phyloP scores from a whole-genome alignment of 2,797 vertebrate genomes.

The Sternotherus odoratus region DNA sequence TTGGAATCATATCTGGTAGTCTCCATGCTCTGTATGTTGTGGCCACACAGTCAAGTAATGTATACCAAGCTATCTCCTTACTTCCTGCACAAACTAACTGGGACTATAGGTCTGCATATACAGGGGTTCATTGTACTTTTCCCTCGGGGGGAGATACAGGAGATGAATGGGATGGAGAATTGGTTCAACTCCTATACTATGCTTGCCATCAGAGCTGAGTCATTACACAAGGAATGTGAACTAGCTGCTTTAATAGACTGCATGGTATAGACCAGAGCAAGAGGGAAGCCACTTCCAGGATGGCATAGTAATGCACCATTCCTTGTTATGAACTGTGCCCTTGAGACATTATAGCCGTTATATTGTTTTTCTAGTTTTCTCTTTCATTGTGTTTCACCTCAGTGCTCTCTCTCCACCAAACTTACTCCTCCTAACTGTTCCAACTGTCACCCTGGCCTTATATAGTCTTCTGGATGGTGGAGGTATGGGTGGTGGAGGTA shows the following conservation, averaged over 20 bases:
- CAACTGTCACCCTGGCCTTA: not conserved
- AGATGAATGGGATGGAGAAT: not conserved
- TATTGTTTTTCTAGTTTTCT: not conserved
- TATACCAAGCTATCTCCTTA: not conserved
- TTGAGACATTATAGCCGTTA: not conserved
- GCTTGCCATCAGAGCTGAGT: not conserved
- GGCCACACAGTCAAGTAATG: not conserved
- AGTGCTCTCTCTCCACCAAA: not conserved
- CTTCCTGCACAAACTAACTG: not conserved
- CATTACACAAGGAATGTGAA: not conserved
- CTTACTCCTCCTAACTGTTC: not conserved
- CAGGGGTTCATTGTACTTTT: no score
- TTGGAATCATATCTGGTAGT: not conserved
- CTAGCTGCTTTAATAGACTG: not conserved
- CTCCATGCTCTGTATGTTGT: not conserved
- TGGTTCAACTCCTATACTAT: not conserved
- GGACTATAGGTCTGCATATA: not conserved
- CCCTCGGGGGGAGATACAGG: not conserved
- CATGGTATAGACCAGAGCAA: not conserved
- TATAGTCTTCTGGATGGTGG: not conserved
- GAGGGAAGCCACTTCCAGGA: not conserved
- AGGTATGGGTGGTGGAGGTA: not conserved
- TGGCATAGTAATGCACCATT: accelerated
- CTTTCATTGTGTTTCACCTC: not conserved
- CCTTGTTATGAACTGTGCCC: not conserved